These are phyloP conservation scores for Nipponacmea schrenckii DNA, from an alignment of 2,888 invertebrate genomes.

Conservation along the genomic window DNA sequence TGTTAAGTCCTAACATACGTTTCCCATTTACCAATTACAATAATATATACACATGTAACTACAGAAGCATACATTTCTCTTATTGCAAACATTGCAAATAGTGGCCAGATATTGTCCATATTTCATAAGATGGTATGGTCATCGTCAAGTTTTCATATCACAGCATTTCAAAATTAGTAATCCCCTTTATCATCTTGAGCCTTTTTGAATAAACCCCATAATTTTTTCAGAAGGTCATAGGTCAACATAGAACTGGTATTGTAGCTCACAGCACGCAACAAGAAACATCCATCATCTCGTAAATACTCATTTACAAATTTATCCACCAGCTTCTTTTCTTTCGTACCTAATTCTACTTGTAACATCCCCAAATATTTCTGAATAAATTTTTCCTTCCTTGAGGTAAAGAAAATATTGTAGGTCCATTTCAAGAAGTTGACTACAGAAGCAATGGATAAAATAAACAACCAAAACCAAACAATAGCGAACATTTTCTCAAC, in stretches of 20 bases:
- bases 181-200: not conserved
- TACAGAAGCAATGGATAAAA: conserved; percentile 38
- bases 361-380: conserved; percentile 48
- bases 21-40: no score
- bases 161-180: not conserved
- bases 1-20: no score
- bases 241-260: conserved; percentile 56
- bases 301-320: conserved; percentile 55
- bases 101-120: no score
- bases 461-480: conserved; percentile 59
- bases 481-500: conserved; percentile 61
- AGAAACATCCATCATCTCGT: conserved; percentile 57
- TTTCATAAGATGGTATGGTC: no score
- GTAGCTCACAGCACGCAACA: conserved; percentile 53
- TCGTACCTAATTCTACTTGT: conserved; percentile 42
- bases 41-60: no score
- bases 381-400: conserved; percentile 43
- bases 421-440: conserved; percentile 32
- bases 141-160: no score
- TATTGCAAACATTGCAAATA: no score
- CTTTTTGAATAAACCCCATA: conserved; percentile 54
- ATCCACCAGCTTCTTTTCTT: conserved; percentile 51
- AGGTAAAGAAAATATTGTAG: conserved; percentile 31
- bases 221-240: conserved; percentile 51
- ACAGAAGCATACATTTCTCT: no score